These are phyloP conservation scores for Drosophila subsilvestris DNA, from an alignment of 2,888 invertebrate species.

Conservation along the genomic window DNA sequence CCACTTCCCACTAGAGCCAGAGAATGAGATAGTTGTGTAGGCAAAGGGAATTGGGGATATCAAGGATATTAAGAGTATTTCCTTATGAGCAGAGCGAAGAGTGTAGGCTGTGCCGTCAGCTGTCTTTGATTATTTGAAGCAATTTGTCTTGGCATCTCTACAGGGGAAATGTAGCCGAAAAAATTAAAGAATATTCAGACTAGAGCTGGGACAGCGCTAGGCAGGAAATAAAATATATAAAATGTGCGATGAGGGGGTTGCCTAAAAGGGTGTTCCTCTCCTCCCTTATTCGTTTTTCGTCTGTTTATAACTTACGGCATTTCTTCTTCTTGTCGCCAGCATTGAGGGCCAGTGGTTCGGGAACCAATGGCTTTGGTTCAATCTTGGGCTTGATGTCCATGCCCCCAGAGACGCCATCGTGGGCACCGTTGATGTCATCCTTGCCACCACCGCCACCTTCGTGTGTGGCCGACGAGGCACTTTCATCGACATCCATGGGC, in stretches of 20 bases:
- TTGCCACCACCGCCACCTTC: slow-evolving; percentile 72
- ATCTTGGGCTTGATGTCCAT: slow-evolving; percentile 84
- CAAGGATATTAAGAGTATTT: no score
- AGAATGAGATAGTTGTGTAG: no score
- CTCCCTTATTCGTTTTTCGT: no score
- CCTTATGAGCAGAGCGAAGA: no score
- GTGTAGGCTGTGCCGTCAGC: no score
- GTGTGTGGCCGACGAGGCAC: slow-evolving; percentile 62
- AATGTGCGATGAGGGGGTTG: no score
- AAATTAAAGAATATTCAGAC: no score
- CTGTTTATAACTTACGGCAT: slow-evolving; percentile 86
- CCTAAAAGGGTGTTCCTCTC: background rate
- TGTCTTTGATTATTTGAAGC: no score
- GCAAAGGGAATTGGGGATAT: no score
- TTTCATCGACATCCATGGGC: slow-evolving; percentile 83
- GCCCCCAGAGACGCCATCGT: slow-evolving; percentile 69
- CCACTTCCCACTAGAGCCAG: no score
- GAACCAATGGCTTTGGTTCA: slow-evolving; percentile 87
- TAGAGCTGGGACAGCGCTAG: slow-evolving; percentile 26
- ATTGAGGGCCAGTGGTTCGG: slow-evolving; percentile 85
- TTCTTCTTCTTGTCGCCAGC: slow-evolving; percentile 88
- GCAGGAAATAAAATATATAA: background rate
- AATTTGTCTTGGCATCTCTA: no score
- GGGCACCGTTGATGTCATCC: slow-evolving; percentile 87
- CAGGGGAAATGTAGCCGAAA: no score